Percentiles rank a stretch among this genome's conserved stretches.
Conservation (phyloP, 2,888 invertebrate genomes). For the Drepana falcataria region DNA sequence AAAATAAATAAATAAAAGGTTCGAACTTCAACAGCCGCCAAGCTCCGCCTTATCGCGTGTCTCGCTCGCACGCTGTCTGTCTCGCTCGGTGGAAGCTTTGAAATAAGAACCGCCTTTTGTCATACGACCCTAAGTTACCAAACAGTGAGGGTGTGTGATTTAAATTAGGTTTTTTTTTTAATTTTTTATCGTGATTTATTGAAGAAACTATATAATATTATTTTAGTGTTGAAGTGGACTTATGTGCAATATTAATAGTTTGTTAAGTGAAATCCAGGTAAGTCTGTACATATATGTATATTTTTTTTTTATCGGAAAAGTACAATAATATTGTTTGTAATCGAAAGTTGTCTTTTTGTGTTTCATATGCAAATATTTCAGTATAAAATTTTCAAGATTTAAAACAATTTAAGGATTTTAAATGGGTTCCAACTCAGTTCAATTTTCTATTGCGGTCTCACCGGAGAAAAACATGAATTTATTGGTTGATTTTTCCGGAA, state of each 20-base stretch:
- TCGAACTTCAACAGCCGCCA: conserved; percentile 34
- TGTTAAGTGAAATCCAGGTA: neutral
- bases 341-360: no score
- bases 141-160: conserved; percentile 53
- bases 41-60: conserved; percentile 43
- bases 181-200: conserved; percentile 10
- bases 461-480: no score
- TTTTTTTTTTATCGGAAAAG: no score
- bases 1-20: conserved; percentile 22
- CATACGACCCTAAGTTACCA: conserved; percentile 60
- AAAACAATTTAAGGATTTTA: no score
- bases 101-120: conserved; percentile 60
- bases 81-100: conserved; percentile 42
- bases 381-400: no score
- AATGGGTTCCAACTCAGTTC: no score
- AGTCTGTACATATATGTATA: neutral
- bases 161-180: conserved; percentile 23
- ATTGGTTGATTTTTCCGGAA: no score
- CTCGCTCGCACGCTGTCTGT: conserved; percentile 31
- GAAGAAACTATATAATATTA: conserved; percentile 11
- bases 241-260: conserved; percentile 1
- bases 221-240: conserved; percentile 12
- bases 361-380: no score
- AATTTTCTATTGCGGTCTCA: no score
- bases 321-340: no score